Evolutionary conservation across 2,888 invertebrate species (phyloP), one percentile per base, ranked within the genome.

Genomic region (Morpho achilles): DNA sequence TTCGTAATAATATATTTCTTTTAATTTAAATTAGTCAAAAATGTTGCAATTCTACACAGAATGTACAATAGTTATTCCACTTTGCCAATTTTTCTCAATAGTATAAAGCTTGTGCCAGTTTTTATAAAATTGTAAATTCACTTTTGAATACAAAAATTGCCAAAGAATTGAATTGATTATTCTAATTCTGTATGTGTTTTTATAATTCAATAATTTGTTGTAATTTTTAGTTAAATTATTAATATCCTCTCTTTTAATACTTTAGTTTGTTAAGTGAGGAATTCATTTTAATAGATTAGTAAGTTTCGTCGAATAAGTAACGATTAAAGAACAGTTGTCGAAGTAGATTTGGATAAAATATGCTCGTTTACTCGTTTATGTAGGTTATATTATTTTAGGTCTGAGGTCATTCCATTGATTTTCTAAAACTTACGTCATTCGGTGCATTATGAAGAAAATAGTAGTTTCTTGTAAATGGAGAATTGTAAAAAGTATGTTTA

Each of bases 401-500:
- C 72, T 73, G 65, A 67, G 80, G 77, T 81, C 87, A 87, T 88
- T 88, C 87, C 89, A 85, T 82, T 87, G 80, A 82, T 84, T 84
- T 85, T 86, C 79, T 83, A 80, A 85, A 82, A 77, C 69, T 61
- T 70, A 75, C 70, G 75, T 76, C 73, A 77, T 80, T 82, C 79
- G 87, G 84, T 86, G 86, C 84, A 81, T 62, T 77, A 74, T 72
- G 69, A 72, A 63, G 62, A 69, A 75, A 75, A 58, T 55, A 75
- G 77, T 84, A 87, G 85, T 82, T 16, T 80, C 77, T 77, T 84
- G 80, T 86, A 80, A 78, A 83, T 80, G 81, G 76, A 73, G 73
- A 77, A 73, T 69, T 87, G 87, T 89, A 88, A 87, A 89, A 88
- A 87, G 83, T 85, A 86, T 79, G 80, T 81, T 84, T 87, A 87